Base-by-base conservation (phyloP, 2,113 vertebrate species). In the Vanacampus margaritifer region DNA sequence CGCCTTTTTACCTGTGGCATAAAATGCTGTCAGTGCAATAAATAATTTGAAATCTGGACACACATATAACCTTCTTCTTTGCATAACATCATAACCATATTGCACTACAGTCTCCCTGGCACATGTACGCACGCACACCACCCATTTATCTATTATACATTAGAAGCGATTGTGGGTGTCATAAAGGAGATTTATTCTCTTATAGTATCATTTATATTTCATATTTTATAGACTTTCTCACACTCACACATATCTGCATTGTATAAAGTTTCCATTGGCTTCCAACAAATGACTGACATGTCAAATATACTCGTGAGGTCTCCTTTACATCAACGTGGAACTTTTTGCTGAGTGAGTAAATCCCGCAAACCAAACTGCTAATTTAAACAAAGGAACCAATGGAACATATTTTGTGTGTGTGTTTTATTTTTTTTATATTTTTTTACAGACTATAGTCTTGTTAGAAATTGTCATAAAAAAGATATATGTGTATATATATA, bases 381-480 rank as follows among this genome's bases (percentile, higher is more conserved):
- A 72, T 80, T 82, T 41, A 75, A 69, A 78, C 67, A 79, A 87
- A 83, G 43, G 65, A 83, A 86, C 62, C 71, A 63, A 79, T 83
- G 79, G 74, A 79, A 84, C 82, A 79, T 68, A 74, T 84, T 83
- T 81, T 80, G 79, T 83, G 73, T 32, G 7, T 39, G 12, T 39
- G 11, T 39, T 10, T 39, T 43, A 16, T 60, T 37, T 60, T n/a
- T 23, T 86, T 80, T 78, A 78, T 75, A 78, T 75, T 79, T 75
- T 79, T 81, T 82, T 88, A 89, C 86, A 89, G 84, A 88, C 87
- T 74, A 62, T 80, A 85, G 75, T 86, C 82, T 84, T 76, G 60
- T 86, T 87, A 88, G 83, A 89, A 89, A 89, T 86, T 69, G 79
- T 84, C 81, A 86, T 89, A 87, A 87, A 88, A 90, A 88, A 90